phyloP scores from a whole-genome alignment of 2,797 vertebrate species.

The Octomys mimax region DNA sequence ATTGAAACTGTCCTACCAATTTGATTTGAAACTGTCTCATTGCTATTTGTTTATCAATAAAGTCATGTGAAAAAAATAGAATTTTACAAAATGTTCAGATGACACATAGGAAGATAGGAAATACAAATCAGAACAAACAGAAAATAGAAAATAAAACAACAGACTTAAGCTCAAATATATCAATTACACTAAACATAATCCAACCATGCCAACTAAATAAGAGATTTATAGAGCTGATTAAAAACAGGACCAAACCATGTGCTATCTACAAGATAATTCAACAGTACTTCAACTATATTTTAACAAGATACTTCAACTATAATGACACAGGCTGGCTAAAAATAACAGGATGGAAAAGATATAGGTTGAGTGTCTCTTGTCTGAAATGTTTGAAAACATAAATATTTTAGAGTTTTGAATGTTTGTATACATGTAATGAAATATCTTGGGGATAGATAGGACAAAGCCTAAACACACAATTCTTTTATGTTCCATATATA shows the following conservation, averaged over 20 bases:
- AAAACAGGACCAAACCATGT: slow-evolving; percentile 6
- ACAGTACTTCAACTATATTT: too few relatives aligned
- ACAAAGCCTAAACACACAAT: neutral
- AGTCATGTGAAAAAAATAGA: neutral
- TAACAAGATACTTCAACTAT: neutral
- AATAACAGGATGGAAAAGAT: neutral
- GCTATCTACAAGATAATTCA: neutral
- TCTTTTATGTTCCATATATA: neutral
- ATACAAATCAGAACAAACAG: neutral
- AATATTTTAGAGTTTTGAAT: too few relatives aligned
- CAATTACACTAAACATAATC: neutral
- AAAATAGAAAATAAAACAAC: neutral
- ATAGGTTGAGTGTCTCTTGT: too few relatives aligned
- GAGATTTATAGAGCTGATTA: neutral
- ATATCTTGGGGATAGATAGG: neutral
- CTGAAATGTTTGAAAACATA: too few relatives aligned
- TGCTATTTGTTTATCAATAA: too few relatives aligned
- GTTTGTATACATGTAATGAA: too few relatives aligned
- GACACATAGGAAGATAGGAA: neutral
- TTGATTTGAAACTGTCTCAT: too few relatives aligned
- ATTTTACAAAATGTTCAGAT: neutral
- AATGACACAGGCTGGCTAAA: neutral
- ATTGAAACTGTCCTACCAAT: too few relatives aligned
- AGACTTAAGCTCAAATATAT: neutral
- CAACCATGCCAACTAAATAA: neutral